Percentiles rank a stretch among this genome's conserved stretches.
These are phyloP conservation scores for Galago senegalensis DNA, from an alignment of 2,797 vertebrate species.

Conservation along the genomic window DNA sequence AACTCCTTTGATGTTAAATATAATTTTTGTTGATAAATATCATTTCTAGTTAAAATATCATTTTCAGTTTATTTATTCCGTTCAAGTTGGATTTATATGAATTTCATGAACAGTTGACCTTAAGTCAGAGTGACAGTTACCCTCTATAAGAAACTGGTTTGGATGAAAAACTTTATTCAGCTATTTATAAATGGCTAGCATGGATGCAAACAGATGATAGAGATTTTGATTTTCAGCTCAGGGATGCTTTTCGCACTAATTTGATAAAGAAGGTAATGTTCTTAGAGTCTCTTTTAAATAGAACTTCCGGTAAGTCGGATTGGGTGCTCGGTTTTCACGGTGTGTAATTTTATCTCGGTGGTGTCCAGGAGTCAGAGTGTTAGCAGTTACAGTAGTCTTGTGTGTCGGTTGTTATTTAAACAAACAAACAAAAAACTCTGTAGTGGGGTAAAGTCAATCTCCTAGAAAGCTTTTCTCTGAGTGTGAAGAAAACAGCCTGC, in stretches of 20 bases:
- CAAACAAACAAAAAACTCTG: neutral
- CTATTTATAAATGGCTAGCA: neutral
- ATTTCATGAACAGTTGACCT: neutral
- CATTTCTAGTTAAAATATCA: conserved; percentile 16
- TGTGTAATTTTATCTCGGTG: neutral
- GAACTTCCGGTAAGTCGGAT: neutral
- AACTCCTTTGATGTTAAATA: neutral
- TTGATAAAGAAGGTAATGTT: neutral
- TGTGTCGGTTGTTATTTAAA: neutral
- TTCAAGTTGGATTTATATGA: conserved; percentile 5
- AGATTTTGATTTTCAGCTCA: conserved; percentile 23
- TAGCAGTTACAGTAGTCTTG: neutral
- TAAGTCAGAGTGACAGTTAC: neutral
- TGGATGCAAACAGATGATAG: neutral
- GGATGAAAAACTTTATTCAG: neutral
- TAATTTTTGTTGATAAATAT: neutral
- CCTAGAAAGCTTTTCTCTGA: neutral
- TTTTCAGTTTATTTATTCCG: neutral
- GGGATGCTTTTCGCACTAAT: neutral
- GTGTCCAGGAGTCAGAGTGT: neutral
- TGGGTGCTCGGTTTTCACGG: neutral
- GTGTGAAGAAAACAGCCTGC: neutral
- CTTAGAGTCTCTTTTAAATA: neutral
- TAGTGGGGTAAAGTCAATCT: neutral
- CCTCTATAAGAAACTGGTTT: conserved; percentile 10